Base-by-base conservation (phyloP, 2,888 invertebrate genomes). In the Cepaea hortensis region DNA sequence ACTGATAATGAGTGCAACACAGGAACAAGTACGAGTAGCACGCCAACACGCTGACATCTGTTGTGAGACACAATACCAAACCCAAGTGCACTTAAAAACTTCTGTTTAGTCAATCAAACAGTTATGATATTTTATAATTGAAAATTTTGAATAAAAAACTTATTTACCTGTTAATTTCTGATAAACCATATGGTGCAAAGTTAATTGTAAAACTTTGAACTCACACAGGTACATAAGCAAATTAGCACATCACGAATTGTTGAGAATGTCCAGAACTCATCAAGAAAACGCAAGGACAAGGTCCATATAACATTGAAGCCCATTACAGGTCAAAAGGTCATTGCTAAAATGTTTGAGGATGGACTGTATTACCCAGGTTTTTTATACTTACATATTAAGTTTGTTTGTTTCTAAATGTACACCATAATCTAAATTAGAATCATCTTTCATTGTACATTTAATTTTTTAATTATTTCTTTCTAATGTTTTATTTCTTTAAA, bases 311-410 rank as follows among this genome's bases (percentile, higher is more conserved):
- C 65, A 84, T 82, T 86, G 11, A 77, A 81, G 35, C 86, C 83
- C n/a, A 46, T 93, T 87, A 89, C 90, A 73, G 93, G 94, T 46
- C 92, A 92, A 68, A 89, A 88, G 20, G 93, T 94, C 73, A 92
- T 94, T 18, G 94, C 92, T 20, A 89, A 94, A 35, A 90, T 91
- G 83, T 91, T 90, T 20, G 85, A 88, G 20, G 93, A 93, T 90
- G 94, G 94, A 6, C 90, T 93, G 80, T 94, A 94, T 86, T 94
- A 94, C 85, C 91, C 92, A 85, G 94, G 93, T 93, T 89, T 76
- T 87, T 35, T 0, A 35, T 35, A 35, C 35, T 35, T 35, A 35
- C 84, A 55, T 46, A 23, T 23, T 72, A 7, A n/a, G 7, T 75
- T n/a, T 75, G 18, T 75, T 75, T 23, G 35, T 7, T 75, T 18